Percentiles rank a stretch among this genome's conserved stretches.
Evolutionary conservation across 2,888 invertebrate species (phyloP).

Genomic region (Meiosimyza platycephala): DNA sequence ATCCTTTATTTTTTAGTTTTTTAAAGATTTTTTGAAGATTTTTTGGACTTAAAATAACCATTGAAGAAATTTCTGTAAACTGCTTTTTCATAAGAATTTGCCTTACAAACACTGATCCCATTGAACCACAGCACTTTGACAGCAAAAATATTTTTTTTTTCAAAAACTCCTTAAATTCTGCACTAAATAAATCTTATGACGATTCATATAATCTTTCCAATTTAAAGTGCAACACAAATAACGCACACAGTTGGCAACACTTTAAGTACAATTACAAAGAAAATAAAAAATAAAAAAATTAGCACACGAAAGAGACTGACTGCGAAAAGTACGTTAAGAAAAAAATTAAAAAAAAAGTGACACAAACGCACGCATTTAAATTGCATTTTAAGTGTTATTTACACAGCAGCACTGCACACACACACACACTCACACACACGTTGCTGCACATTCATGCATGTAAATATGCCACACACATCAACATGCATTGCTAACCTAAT

Average conservation of each 20-base stretch:
- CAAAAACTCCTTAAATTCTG: no score
- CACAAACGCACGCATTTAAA: constrained; percentile 35
- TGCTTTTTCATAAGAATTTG: no score
- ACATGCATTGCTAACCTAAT: no score
- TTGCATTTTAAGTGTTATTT: constrained; percentile 42
- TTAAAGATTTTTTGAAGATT: no score
- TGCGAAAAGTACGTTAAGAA: no score
- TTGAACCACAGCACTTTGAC: no score
- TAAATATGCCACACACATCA: constrained; percentile 7
- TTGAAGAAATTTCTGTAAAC: no score
- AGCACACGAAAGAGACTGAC: not conserved
- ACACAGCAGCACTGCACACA: constrained; percentile 23
- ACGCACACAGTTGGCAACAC: constrained; percentile 31
- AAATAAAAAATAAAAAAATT: not conserved
- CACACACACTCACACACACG: constrained; percentile 15
- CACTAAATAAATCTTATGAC: no score
- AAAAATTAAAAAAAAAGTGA: not conserved
- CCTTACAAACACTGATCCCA: no score
- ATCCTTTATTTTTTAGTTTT: no score
- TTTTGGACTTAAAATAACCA: no score
- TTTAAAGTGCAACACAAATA: constrained; percentile 35
- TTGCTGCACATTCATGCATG: constrained; percentile 17
- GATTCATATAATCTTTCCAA: constrained; percentile 30
- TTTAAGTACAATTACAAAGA: constrained; percentile 21
- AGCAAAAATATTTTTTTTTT: no score